Base-by-base conservation (phyloP, 2,888 invertebrate genomes). In the Eupithecia vulgata region DNA sequence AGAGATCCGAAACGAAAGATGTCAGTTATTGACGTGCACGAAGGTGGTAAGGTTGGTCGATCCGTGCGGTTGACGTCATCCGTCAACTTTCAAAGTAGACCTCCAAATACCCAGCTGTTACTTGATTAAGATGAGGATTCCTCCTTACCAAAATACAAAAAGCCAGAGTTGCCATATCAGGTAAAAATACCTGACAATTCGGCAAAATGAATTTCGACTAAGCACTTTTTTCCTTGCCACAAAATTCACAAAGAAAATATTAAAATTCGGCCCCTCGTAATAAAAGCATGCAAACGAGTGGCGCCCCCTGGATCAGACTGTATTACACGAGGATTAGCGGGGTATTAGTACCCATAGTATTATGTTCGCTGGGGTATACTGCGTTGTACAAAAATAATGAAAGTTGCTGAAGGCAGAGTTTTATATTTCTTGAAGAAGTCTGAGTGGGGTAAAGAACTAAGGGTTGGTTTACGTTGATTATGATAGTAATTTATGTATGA, bases 251-350 rank as follows among this genome's bases (percentile, higher is more conserved):
- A 75, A 72, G 71, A 77, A 72, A 79, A 77, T 79, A 81, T 80
- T 79, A 74, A 78, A 81, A 80, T 76, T 76, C 76, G 78, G 74
- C 76, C 70, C 69, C 77, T 81, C 79, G 80, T 82, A 82, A 82
- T 74, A 70, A 80, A 80, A 75, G 81, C 81, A 84, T 84, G 85
- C 82, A 85, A 86, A 86, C 81, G 81, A 81, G 67, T 75, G 78
- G 75, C 68, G 73, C 68, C 68, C 74, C 64, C 75, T 76, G 80
- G 80, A 79, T 83, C 81, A 82, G 81, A 78, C 81, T 78, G 81
- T 68, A 76, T 73, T 73, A 76, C 68, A 34, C 59, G 30, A 25
- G 77, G 80, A 79, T 81, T 77, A 80, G 67, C 48, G 17, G 62
- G n/a, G 62, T 64, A 64, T 64, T 64, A 37, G 62, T 35, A 64